Evolutionary conservation across 92 coral and sea anemone species (phyloP).

Genomic region (Porites divaricata): DNA sequence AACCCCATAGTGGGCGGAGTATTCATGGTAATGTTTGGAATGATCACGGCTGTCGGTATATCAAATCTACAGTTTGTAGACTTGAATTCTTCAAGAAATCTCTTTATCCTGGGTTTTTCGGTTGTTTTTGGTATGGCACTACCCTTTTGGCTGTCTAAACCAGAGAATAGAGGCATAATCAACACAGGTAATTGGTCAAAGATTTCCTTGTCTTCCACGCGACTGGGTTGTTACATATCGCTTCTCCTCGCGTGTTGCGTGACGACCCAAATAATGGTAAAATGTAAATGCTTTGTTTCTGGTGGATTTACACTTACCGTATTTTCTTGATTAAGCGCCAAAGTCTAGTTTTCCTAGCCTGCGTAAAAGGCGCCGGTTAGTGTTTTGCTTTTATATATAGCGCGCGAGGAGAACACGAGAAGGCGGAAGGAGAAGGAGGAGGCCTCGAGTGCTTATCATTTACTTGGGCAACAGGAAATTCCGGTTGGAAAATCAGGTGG

Average conservation of each 20-base stretch:
- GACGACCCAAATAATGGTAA: neutral
- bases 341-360: too few relatives aligned
- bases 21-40: slow-evolving; percentile 92
- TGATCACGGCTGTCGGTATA: slow-evolving; percentile 90
- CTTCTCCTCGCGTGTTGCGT: neutral
- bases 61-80: slow-evolving; percentile 94
- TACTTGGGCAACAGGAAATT: too few relatives aligned
- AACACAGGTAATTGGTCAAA: slow-evolving; percentile 52
- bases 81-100: slow-evolving; percentile 88
- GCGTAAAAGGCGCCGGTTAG: neutral
- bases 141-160: slow-evolving; percentile 57
- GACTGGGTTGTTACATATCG: neutral
- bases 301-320: too few relatives aligned
- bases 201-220: neutral
- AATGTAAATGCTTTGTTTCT: too few relatives aligned
- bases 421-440: too few relatives aligned
- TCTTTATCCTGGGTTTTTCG: slow-evolving; percentile 85
- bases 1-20: slow-evolving; percentile 96
- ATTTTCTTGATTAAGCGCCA: too few relatives aligned
- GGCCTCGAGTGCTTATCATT: too few relatives aligned
- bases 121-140: slow-evolving; percentile 88
- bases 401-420: too few relatives aligned
- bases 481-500: too few relatives aligned
- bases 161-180: slow-evolving; percentile 38
- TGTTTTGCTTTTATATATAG: neutral